Base-by-base conservation (phyloP, 1,140 invertebrate genomes). In the Hyles vespertilio region DNA sequence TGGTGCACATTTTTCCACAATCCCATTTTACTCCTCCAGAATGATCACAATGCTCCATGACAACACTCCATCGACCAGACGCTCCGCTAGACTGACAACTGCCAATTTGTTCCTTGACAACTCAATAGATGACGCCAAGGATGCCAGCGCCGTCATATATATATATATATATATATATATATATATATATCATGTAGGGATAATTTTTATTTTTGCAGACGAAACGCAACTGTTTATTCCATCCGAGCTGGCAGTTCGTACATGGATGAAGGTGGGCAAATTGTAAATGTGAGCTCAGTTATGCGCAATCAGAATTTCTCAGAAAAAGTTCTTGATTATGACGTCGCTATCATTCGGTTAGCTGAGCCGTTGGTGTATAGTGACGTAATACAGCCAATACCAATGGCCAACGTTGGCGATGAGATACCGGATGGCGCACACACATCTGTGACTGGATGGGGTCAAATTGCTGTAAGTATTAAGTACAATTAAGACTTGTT, bases 311-410 rank as follows among this genome's bases (percentile, higher is more conserved):
- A 1, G 67, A 63, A 22, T 7, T 88, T 86, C 48, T 75, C 69
- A 8, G 84, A 63, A 47, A 59, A 50, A 1, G 72, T 72, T 33
- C 84, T 88, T 83, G 82, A 88, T 51, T 74, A 90, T 59, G 94
- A 95, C 61, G 91, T 94, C 50, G 93, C 92, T 11, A 40, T 94
- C 0, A 58, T 94, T 4, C 89, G 87, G 70, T 61, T 94, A 5
- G 80, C 79, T 5, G 83, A 77, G 10, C 87, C 91, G 2, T 70
- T 94, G 34, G 70, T 63, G 3, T 90, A 91, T 52, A 91, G 89
- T 64, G 68, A 90, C 2, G 69, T 60, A 5, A 90, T 94, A 0
- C 67, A 75, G 0, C 70, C 91, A 0, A 83, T 93, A 8, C 56
- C 63, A 0, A 69, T 94, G 65, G 90, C 92, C 47, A 51, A 64